Conservation (phyloP, 2,113 vertebrate species). For the Echinops telfairi region DNA sequence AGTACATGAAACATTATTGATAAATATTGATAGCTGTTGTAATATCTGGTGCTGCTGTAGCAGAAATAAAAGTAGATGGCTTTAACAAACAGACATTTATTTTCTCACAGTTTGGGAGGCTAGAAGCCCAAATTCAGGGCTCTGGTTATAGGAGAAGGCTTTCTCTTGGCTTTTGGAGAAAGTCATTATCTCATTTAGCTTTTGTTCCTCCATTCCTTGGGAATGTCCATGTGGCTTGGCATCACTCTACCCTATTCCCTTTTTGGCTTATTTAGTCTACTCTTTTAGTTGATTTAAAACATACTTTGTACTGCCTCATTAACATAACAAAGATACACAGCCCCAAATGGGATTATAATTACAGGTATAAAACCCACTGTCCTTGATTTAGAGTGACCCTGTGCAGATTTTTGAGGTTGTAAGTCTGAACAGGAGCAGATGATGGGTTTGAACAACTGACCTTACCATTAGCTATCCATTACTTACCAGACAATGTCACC, state of each 20-base stretch:
- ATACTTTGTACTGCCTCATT: background rate
- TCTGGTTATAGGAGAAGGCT: background rate
- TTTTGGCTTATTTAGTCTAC: background rate
- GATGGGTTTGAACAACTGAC: no score
- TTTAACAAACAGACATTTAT: background rate
- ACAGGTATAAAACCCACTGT: no score
- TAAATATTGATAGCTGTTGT: background rate
- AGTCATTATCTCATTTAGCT: background rate
- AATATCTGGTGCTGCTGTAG: background rate
- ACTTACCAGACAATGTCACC: no score
- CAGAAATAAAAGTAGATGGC: background rate
- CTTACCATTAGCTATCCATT: no score
- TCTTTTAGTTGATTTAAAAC: background rate
- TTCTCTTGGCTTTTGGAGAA: background rate
- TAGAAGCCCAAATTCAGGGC: background rate
- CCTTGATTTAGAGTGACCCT: no score
- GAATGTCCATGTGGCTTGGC: background rate
- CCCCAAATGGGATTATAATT: background rate
- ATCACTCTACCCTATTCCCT: background rate
- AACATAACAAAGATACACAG: no score
- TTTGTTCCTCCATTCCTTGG: background rate
- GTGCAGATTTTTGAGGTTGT: no score
- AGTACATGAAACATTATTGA: background rate
- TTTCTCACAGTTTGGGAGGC: background rate
- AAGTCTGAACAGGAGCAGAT: no score